Evolutionary conservation across 2,888 invertebrate species (phyloP).

Genomic region (Spatulosminthurus flaviceps): DNA sequence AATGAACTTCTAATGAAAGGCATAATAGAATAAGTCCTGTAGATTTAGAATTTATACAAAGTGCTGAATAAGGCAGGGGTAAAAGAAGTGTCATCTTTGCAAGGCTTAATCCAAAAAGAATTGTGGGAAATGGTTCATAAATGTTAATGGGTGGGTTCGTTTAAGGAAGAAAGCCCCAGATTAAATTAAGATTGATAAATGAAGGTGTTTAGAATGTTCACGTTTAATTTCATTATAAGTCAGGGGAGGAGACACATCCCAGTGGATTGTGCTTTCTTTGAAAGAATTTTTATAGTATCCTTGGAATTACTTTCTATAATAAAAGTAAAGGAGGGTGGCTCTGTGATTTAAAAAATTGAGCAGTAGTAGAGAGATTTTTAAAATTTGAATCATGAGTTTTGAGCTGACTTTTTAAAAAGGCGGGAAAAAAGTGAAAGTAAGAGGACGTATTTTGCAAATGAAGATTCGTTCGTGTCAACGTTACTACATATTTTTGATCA

Average conservation of each 20-base stretch:
- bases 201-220: neutral
- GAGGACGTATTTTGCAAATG: neutral
- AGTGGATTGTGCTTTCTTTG: neutral
- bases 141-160: neutral
- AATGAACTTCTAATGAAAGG: neutral
- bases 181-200: constrained; percentile 33
- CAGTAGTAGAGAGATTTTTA: too few species aligned
- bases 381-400: too few species aligned
- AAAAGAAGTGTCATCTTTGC: too few species aligned
- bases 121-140: neutral
- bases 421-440: neutral
- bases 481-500: too few species aligned
- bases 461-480: neutral
- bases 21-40: neutral
- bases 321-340: too few species aligned
- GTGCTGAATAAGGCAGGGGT: too few species aligned
- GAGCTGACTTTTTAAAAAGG: too few species aligned
- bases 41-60: too few species aligned
- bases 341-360: too few species aligned
- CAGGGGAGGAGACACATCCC: neutral
- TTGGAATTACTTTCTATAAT: too few species aligned
- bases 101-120: too few species aligned
- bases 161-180: constrained; percentile 10
- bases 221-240: constrained; percentile 31
- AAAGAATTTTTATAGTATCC: too few species aligned